A percentile compares a stretch with the other conserved stretches of the same genome.
Evolutionary conservation across 2,888 invertebrate genomes (phyloP).

Genomic region (Escarpia spicata): DNA sequence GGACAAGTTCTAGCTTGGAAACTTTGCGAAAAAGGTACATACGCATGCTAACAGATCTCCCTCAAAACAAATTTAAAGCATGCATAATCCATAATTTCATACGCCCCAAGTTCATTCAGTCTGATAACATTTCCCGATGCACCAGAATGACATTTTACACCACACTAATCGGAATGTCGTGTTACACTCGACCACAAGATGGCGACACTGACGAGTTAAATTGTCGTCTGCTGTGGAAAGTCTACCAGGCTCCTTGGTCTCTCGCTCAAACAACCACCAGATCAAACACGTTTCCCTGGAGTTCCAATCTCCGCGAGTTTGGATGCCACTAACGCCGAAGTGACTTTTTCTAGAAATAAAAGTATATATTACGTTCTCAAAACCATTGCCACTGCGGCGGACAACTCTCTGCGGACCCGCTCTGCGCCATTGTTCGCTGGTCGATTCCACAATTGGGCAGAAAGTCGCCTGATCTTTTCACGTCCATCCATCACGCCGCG

Average conservation of each 20-base stretch:
- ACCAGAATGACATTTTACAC: background rate
- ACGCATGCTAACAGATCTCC: background rate
- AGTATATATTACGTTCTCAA: background rate
- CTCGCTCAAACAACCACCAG: background rate
- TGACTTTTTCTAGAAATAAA: background rate
- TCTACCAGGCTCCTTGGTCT: background rate
- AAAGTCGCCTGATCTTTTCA: background rate
- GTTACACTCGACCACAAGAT: background rate
- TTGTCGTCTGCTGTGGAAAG: background rate
- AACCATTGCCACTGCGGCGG: background rate
- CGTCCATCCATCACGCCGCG: constrained; percentile 13
- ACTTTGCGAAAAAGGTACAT: background rate
- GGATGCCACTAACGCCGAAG: background rate
- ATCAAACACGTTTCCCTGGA: background rate
- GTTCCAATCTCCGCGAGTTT: background rate
- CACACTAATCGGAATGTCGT: background rate
- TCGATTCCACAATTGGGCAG: background rate
- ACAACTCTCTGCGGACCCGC: background rate
- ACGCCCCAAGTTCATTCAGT: background rate
- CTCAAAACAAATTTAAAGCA: background rate
- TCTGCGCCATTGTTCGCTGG: background rate
- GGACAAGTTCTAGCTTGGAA: no score
- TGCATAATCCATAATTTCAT: background rate
- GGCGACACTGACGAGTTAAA: background rate
- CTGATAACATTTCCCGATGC: background rate